These are phyloP conservation scores for Drosophila arizonae DNA, from an alignment of 1,140 invertebrate species.

Conservation along the genomic window DNA sequence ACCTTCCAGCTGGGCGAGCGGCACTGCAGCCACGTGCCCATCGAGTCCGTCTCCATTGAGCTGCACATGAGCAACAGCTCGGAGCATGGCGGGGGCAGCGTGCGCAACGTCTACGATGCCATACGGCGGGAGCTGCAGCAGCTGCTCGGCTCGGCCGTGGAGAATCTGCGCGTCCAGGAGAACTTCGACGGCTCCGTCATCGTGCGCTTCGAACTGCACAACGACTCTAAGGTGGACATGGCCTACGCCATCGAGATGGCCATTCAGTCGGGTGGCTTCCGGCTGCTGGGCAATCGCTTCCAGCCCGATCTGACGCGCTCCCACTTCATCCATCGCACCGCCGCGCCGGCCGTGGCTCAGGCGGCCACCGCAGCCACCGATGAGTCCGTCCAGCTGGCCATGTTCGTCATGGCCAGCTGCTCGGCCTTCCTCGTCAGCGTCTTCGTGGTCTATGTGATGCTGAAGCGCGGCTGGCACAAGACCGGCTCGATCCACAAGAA, in stretches of 20 bases:
- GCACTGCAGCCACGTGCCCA: slow-evolving; percentile 63
- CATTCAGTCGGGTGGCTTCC: slow-evolving; percentile 60
- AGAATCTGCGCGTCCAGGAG: slow-evolving; percentile 82
- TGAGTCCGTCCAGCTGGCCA: slow-evolving; percentile 74
- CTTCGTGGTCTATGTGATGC: slow-evolving; percentile 80
- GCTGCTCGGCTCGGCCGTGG: slow-evolving; percentile 66
- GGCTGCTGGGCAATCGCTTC: slow-evolving; percentile 65
- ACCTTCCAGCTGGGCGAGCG: slow-evolving; percentile 85
- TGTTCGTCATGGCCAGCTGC: slow-evolving; percentile 80
- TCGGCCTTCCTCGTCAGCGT: slow-evolving; percentile 81
- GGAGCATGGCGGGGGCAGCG: slow-evolving; percentile 30
- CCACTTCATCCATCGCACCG: slow-evolving; percentile 72
- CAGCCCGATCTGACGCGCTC: slow-evolving; percentile 72
- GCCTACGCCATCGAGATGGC: slow-evolving; percentile 80
- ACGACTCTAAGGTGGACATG: slow-evolving; percentile 74
- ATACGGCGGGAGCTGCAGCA: slow-evolving; percentile 68
- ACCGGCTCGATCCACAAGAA: slow-evolving; percentile 28
- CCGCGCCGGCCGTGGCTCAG: slow-evolving; percentile 51
- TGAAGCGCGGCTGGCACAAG: slow-evolving; percentile 72
- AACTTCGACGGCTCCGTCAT: slow-evolving; percentile 74
- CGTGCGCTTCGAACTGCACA: slow-evolving; percentile 77
- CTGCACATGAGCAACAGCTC: slow-evolving; percentile 70
- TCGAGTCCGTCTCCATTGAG: slow-evolving; percentile 77
- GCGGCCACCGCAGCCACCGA: slow-evolving; percentile 63
- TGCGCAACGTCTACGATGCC: slow-evolving; percentile 74